phyloP scores from a whole-genome alignment of 2,888 invertebrate species.

The Acanthacorydalis orientalis region DNA sequence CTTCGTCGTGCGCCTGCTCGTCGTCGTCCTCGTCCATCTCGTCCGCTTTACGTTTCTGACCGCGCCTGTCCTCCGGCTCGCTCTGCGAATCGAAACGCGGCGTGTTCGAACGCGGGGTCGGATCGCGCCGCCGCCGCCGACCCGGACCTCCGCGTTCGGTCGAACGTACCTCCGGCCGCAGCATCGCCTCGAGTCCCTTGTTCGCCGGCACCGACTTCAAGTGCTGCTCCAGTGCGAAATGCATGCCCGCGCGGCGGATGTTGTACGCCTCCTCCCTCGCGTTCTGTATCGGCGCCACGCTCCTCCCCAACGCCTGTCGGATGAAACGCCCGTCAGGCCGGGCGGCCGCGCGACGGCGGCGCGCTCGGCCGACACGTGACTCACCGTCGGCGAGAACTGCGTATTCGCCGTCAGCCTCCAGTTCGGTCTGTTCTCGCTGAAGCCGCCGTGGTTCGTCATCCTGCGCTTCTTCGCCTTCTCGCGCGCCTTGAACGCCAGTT shows the following conservation, averaged over 20 bases:
- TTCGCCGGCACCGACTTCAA: slow-evolving; percentile 13
- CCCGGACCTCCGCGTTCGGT: no score
- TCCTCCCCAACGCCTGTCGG: slow-evolving; percentile 38
- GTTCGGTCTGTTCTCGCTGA: slow-evolving; percentile 36
- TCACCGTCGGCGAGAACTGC: slow-evolving; percentile 63
- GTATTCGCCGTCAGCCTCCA: slow-evolving; percentile 52
- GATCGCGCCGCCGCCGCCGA: no score
- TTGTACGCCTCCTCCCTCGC: slow-evolving; percentile 61
- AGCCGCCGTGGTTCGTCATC: slow-evolving; percentile 26
- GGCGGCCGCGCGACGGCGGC: no score
- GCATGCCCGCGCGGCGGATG: slow-evolving; percentile 46
- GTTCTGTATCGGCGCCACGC: slow-evolving; percentile 40
- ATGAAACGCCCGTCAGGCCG: no score
- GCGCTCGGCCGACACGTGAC: slow-evolving; percentile 9
- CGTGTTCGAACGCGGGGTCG: no score
- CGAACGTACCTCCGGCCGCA: slow-evolving; percentile 24
- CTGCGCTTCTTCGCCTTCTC: slow-evolving; percentile 52
- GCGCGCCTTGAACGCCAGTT: slow-evolving; percentile 61
- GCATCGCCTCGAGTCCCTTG: slow-evolving; percentile 30
- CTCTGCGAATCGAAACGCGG: no score
- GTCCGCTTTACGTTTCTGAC: slow-evolving; percentile 33
- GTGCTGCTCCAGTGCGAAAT: slow-evolving; percentile 18
- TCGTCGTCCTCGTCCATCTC: slow-evolving; percentile 32
- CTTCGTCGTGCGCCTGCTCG: slow-evolving; percentile 71
- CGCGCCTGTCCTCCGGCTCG: slow-evolving; percentile 18